Base-by-base conservation (phyloP, 1,140 invertebrate species). In the Agrilus planipennis region DNA sequence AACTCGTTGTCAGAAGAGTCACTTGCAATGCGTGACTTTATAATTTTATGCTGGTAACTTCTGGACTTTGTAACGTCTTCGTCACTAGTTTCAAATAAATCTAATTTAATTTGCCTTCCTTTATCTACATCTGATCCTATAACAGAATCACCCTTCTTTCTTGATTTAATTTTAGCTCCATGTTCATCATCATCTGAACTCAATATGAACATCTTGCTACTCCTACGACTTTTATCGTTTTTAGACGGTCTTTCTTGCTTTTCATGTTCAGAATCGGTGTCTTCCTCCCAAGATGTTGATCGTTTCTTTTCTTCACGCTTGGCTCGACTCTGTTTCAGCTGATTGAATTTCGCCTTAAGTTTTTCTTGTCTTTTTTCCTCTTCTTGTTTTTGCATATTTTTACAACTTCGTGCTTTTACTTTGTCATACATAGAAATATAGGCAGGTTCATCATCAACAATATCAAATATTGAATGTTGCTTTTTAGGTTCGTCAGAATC, bases 391-490 rank as follows among this genome's bases (percentile, higher is more conserved):
- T 89, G 84, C 81, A 88, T 85, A 55, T 88, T 86, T 60, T 89
- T 89, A 39, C 83, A 91, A 17, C 89, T 93, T 28, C 91, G 75
- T 3, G 90, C 86, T 65, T 97, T 97, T 0, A 97, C 90, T 65
- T 95, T 95, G 59, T 96, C 93, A 61, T 97, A 97, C 92, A 97
- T 97, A 21, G 91, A 95, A 42, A 92, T 89, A 57, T 92, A 94
- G 10, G 81, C 81, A 2, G 86, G 86, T 45, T 84, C 88, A 52
- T 91, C 87, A 53, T 89, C 84, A 16, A 87, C 75, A 42, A 89
- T 88, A 57, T 90, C 86, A 62, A 89, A 91, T 49, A 89, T 89
- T n/a, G 87, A 90, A 66, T 87, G 84, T 36, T 36, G 34, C 63
- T 87, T 88, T 58, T 89, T 80, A 30, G 77, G 76, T 50, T 77